Conservation (phyloP, 2,113 vertebrate genomes). For the Orientallactaga bullata region DNA sequence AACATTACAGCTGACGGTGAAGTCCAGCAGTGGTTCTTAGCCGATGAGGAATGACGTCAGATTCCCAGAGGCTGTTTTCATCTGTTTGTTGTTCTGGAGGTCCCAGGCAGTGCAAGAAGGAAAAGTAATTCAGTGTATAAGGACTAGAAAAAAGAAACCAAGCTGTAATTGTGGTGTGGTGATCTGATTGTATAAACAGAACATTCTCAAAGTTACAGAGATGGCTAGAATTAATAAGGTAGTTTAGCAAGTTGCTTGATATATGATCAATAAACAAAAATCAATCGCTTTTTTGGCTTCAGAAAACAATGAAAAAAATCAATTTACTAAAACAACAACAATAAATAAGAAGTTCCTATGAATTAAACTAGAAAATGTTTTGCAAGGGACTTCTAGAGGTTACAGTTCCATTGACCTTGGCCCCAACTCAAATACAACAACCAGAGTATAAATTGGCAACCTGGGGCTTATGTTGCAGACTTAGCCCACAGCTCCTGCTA, state of each 20-base stretch:
- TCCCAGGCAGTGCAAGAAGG: background rate
- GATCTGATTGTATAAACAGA: background rate
- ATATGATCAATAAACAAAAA: slow-evolving; percentile 50
- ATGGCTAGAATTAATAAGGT: slow-evolving; percentile 48
- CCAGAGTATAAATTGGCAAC: background rate
- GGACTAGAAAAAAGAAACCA: background rate
- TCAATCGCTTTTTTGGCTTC: slow-evolving; percentile 30
- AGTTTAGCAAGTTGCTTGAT: slow-evolving; percentile 24
- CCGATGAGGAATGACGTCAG: background rate
- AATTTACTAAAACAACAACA: slow-evolving; percentile 26
- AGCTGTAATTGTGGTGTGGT: background rate
- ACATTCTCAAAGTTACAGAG: background rate
- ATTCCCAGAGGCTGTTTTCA: background rate
- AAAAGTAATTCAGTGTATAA: background rate
- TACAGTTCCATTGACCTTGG: background rate
- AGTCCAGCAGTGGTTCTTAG: background rate
- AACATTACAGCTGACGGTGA: background rate
- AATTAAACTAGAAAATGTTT: background rate
- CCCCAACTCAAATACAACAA: background rate
- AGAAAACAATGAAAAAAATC: slow-evolving; percentile 31
- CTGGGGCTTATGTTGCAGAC: background rate
- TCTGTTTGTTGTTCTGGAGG: background rate
- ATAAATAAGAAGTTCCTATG: background rate
- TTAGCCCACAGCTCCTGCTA: accelerated
- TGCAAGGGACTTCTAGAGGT: background rate